Evolutionary conservation across 2,797 vertebrate genomes (phyloP), one percentile per base, ranked within the genome.

Genomic region (Parauchenoglanis punctatus): DNA sequence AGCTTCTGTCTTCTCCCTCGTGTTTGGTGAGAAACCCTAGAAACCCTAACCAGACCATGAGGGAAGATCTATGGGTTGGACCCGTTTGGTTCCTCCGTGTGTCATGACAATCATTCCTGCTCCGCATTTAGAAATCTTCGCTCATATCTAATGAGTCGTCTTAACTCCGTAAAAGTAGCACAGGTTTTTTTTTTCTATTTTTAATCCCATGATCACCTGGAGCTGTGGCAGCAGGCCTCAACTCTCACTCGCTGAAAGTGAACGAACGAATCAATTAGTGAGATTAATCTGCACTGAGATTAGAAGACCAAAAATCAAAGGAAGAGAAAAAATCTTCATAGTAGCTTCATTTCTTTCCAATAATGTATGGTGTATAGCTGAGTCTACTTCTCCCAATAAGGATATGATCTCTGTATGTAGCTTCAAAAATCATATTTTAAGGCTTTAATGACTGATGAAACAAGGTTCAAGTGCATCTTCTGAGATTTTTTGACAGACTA

Each of bases 81-180:
- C 73, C 85, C 87, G 85, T 90, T 90, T 89, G 90, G 85, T 83
- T 89, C 73, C 68, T 88, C 84, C 68, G 80, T 87, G 92, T 92
- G 92, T 92, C 92, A 90, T 93, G 89, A 92, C 92, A 86, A 86
- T 78, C 90, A 92, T 93, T 91, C 90, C 89, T 70, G 76, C 68
- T 75, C 92, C 84, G 92, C 92, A 93, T 94, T 95, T 94, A 94
- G 93, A 94, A 94, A 93, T 88, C 86, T 93, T 88, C 70, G 76
- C 90, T 88, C 68, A 56, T 90, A 90, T 87, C 90, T 93, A 93
- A 93, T 91, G 86, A 91, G 89, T 84, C 59, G 91, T 70, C 80
- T 84, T 85, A 75, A 44, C 54, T 86, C 92, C 86, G 88, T 93
- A 92, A 93, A 92, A 91, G 83, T 83, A 87, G 89, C 88, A 87